Conservation (phyloP, 2,888 invertebrate genomes). For the Bhutanitis thaidina region DNA sequence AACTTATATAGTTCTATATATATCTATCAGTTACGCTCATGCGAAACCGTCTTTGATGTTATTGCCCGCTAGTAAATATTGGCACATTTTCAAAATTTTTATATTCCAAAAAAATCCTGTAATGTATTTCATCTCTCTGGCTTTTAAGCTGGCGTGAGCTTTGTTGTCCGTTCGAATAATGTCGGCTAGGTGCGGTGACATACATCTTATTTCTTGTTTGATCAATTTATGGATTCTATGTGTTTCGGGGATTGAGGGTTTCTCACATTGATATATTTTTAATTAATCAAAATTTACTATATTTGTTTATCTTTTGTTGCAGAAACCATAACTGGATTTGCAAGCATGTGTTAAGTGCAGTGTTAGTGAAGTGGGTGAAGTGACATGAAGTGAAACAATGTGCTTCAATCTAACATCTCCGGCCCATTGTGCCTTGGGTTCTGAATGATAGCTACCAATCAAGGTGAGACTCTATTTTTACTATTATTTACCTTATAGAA, state of each 20-base stretch:
- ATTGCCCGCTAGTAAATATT: constrained; percentile 11
- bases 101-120: no score
- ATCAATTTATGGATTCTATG: no score
- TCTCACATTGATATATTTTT: no score
- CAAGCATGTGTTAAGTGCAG: constrained; percentile 41
- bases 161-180: no score
- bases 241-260: no score
- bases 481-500: no score
- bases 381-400: constrained; percentile 43
- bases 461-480: constrained; percentile 40
- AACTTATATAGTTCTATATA: no score
- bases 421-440: constrained; percentile 33
- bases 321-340: constrained; percentile 32
- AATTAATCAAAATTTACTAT: no score
- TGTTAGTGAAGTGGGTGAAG: constrained; percentile 46
- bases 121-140: no score
- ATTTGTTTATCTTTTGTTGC: constrained; percentile 22
- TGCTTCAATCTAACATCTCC: constrained; percentile 27
- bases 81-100: constrained; percentile 6
- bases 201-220: no score
- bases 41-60: constrained; percentile 1
- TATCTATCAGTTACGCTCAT: constrained; percentile 9
- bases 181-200: no score
- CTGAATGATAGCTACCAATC: constrained; percentile 64
- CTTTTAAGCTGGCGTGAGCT: no score